A percentile compares a stretch with the other conserved stretches of the same genome.
Conservation (phyloP, 1,140 invertebrate species). For the Oryctes rhinoceros region DNA sequence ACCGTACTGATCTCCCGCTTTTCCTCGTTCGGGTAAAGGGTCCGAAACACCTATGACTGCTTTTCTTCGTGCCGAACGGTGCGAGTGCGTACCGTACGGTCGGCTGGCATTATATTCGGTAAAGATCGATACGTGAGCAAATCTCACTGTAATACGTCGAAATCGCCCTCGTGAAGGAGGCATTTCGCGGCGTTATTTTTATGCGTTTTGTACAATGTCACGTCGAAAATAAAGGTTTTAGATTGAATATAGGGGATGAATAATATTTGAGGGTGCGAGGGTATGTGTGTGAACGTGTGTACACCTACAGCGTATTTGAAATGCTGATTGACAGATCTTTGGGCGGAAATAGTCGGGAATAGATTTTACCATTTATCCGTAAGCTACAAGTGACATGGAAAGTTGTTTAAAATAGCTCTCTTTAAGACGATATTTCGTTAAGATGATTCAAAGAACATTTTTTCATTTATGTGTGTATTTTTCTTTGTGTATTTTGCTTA, state of each 20-base stretch:
- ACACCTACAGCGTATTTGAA: background rate
- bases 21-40: background rate
- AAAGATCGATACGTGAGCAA: constrained; percentile 18
- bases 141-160: constrained; percentile 10
- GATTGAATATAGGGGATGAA: constrained; percentile 14
- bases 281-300: background rate
- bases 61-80: background rate
- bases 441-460: no score
- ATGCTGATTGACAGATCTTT: background rate
- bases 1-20: background rate
- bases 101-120: background rate
- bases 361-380: background rate
- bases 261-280: background rate
- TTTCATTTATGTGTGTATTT: no score
- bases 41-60: constrained; percentile 2
- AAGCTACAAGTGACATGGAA: no score
- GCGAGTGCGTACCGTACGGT: constrained; percentile 11
- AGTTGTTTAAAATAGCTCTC: no score
- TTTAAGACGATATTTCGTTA: no score
- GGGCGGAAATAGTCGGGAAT: background rate
- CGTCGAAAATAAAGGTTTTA: constrained; percentile 22
- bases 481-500: no score
- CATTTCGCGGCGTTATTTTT: constrained; percentile 21
- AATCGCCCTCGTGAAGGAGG: constrained; percentile 17
- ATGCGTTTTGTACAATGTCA: constrained; percentile 21